Evolutionary conservation across 2,797 vertebrate species (phyloP).

Genomic region (Siniperca scherzeri): DNA sequence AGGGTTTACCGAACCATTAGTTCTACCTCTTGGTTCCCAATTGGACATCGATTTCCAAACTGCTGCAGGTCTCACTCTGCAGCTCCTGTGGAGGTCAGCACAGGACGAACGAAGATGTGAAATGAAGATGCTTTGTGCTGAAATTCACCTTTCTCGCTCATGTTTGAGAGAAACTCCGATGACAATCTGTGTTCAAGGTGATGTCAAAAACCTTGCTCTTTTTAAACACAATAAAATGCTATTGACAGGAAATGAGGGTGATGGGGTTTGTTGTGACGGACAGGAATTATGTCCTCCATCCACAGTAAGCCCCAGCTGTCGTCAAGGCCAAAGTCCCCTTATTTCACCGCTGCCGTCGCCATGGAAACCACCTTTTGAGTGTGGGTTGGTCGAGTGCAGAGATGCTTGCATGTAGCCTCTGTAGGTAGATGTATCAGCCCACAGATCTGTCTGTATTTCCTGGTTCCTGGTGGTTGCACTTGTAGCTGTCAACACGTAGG

Average conservation of each 20-base stretch:
- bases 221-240: neutral
- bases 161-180: neutral
- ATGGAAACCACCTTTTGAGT: slow-evolving; percentile 62
- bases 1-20: neutral
- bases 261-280: slow-evolving; percentile 25
- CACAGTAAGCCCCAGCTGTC: slow-evolving; percentile 48
- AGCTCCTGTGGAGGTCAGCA: slow-evolving; percentile 28
- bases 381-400: slow-evolving; percentile 31
- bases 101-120: slow-evolving; percentile 16
- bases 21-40: slow-evolving; percentile 20
- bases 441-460: slow-evolving; percentile 58
- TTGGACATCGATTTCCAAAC: slow-evolving; percentile 22
- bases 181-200: slow-evolving; percentile 13
- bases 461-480: slow-evolving; percentile 58
- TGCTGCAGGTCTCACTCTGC: slow-evolving; percentile 16
- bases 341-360: slow-evolving; percentile 16
- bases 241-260: neutral
- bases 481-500: slow-evolving; percentile 66
- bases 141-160: neutral
- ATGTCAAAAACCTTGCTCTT: slow-evolving; percentile 5
- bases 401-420: slow-evolving; percentile 27
- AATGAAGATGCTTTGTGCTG: neutral
- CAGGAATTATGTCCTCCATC: slow-evolving; percentile 36
- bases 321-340: slow-evolving; percentile 31
- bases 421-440: slow-evolving; percentile 54